These are phyloP conservation scores for Onychostruthus taczanowskii DNA, from an alignment of 2,113 vertebrate genomes.

Conservation along the genomic window DNA sequence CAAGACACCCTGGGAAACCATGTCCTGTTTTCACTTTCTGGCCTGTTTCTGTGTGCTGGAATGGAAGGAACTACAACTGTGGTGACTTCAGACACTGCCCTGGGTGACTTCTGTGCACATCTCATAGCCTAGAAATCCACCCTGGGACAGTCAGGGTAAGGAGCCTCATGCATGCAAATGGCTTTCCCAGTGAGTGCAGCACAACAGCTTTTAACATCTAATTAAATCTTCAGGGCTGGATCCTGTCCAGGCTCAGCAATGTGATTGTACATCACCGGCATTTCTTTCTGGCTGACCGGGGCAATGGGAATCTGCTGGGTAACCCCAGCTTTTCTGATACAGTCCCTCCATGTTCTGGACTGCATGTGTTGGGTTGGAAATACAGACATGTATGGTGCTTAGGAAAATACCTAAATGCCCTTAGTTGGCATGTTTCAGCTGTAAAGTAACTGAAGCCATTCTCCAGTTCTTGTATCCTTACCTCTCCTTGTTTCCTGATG, in stretches of 20 bases:
- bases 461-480: background rate
- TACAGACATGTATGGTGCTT: background rate
- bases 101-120: accelerated
- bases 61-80: background rate
- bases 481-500: slow-evolving; percentile 38
- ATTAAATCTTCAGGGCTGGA: background rate
- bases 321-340: background rate
- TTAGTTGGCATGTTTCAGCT: background rate
- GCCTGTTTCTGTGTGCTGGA: background rate
- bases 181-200: background rate
- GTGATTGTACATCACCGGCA: background rate
- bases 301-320: background rate
- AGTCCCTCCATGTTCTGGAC: background rate
- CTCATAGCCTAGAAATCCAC: background rate
- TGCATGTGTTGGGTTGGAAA: background rate
- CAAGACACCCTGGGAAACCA: slow-evolving; percentile 31
- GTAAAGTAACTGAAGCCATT: slow-evolving; percentile 18
- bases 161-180: background rate
- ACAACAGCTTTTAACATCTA: background rate
- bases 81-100: background rate
- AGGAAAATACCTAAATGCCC: background rate
- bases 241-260: background rate
- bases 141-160: background rate
- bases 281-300: background rate
- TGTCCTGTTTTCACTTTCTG: background rate